Base-by-base conservation (phyloP, 2,888 invertebrate genomes). In the Odontomyia ornata region DNA sequence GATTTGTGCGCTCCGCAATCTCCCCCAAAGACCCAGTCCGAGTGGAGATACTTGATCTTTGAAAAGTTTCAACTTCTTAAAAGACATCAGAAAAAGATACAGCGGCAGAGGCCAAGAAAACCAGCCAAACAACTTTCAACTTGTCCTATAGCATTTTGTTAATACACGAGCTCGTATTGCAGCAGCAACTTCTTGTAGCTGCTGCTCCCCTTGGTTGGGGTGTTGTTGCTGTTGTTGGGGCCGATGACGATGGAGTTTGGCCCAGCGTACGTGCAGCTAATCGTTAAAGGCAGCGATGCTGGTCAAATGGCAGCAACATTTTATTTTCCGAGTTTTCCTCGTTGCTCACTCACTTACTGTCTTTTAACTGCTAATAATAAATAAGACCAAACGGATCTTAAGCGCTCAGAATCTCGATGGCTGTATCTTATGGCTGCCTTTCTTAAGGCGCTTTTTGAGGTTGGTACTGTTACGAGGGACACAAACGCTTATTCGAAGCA, bases 51-150 rank as follows among this genome's bases (percentile, higher is more conserved):
- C 60, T 60, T 25, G 4, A 60, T 60, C 60, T 60, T 60, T 25
- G 11, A 60, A 60, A 25, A 25, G 21, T 25, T 60, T 18, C 25
- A 60, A 60, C 60, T n/a, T n/a, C n/a, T n/a, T 60, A 60, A 60
- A 60, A 60, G 21, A 18, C 60, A 7, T 23, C 23, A 67, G 67
- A 1, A 43, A 67, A 36, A 73, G 72, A 52, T 15, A 52, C 56
- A 3, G 36, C 36, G 30, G 27, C 60, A 73, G 73, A 57, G 60
- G 60, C 73, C 73, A 36, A 73, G 73, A 73, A 73, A 73, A 73
- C 73, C 73, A 57, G 57, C 73, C 73, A 73, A 73, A 73, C 73
- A 73, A 73, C 73, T 73, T 73, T 73, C 73, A 73, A 73, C 73
- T 73, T 57, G 73, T 73, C 73, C 46, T 60, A 30, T 73, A 47